Evolutionary conservation across 2,888 invertebrate genomes (phyloP).

Genomic region (Eupeodes latifasciatus): DNA sequence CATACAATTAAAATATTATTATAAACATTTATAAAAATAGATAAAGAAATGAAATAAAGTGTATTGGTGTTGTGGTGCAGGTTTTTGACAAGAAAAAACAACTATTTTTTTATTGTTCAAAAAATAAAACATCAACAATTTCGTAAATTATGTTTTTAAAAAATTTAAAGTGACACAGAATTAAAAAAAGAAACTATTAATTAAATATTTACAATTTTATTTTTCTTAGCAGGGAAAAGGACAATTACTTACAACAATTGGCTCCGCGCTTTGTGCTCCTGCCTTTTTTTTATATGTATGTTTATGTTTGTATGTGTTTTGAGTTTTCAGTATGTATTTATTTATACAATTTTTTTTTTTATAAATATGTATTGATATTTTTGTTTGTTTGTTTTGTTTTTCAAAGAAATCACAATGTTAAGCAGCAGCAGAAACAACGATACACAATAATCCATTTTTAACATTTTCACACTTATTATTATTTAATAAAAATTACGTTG

Average conservation of each 20-base stretch:
- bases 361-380: slow-evolving; percentile 77
- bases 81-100: no score
- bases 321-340: slow-evolving; percentile 53
- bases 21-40: not conserved
- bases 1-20: not conserved
- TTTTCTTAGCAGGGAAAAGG: slow-evolving; percentile 55
- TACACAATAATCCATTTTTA: slow-evolving; percentile 71
- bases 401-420: slow-evolving; percentile 77
- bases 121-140: slow-evolving; percentile 8
- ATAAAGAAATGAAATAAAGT: slow-evolving; percentile 9
- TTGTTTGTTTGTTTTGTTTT: slow-evolving; percentile 77
- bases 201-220: slow-evolving; percentile 35
- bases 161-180: slow-evolving; percentile 39
- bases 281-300: slow-evolving; percentile 85
- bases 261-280: slow-evolving; percentile 95
- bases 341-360: slow-evolving; percentile 58
- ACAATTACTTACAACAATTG: slow-evolving; percentile 95
- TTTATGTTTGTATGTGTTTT: slow-evolving; percentile 18
- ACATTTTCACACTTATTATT: slow-evolving; percentile 65
- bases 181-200: slow-evolving; percentile 25
- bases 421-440: slow-evolving; percentile 75
- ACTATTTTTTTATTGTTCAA: not conserved
- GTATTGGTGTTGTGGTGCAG: slow-evolving; percentile 23
- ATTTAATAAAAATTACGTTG: slow-evolving; percentile 33
- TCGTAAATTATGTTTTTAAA: not conserved